Conservation (phyloP, 2,797 vertebrate species). For the Taenioides sp. region DNA sequence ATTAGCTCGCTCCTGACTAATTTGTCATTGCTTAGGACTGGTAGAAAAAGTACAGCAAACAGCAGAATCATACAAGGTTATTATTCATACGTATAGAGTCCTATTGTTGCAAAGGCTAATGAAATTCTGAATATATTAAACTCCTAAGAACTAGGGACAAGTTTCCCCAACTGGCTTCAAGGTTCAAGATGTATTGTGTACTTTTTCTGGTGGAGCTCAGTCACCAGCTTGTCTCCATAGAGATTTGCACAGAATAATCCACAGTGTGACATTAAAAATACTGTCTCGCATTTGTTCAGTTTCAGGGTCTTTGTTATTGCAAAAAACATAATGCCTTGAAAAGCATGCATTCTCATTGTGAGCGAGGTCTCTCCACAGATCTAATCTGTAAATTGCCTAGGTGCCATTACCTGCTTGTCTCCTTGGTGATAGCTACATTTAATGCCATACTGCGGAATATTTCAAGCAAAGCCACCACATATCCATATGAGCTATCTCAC, state of each 20-base stretch:
- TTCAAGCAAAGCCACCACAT: no score
- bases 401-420: not conserved
- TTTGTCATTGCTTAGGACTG: not conserved
- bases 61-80: not conserved
- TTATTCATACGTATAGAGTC: no score
- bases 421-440: not conserved
- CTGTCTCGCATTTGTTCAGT: not conserved
- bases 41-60: not conserved
- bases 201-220: not conserved
- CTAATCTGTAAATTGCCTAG: not conserved
- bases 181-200: not conserved
- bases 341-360: not conserved
- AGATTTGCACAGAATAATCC: not conserved
- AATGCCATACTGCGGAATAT: not conserved
- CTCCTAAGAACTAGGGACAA: not conserved
- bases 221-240: not conserved
- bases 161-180: not conserved
- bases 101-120: not conserved
- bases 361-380: not conserved
- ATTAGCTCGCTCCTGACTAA: not conserved
- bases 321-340: not conserved
- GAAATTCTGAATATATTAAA: not conserved
- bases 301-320: not conserved
- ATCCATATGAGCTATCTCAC: no score
- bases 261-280: not conserved